Base-by-base conservation (phyloP, 2,113 vertebrate species). In the Petrocephalus zakoni region DNA sequence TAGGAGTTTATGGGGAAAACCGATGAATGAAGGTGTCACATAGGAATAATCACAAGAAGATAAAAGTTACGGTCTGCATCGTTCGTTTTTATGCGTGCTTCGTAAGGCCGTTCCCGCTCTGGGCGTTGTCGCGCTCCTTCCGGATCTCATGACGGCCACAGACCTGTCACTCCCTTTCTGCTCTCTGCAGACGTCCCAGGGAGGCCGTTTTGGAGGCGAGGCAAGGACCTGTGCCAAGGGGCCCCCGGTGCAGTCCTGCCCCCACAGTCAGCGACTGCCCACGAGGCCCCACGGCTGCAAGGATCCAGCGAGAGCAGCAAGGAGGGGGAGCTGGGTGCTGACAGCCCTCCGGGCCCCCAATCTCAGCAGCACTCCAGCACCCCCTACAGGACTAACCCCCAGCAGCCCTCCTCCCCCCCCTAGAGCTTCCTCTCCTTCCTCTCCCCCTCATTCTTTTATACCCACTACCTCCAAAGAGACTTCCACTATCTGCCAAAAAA, bases 401-500 rank as follows among this genome's bases (percentile, higher is more conserved):
- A 93, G 91, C 93, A 95, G 89, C 91, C 90, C 7, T 81, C 87
- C 4, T 89, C 93, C 29, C 92, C 93, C 68, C 92, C 94, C 91
- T 94, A 93, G 90, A 88, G 87, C 90, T 82, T 86, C 49, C 29
- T 46, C 34, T 15, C n/a, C 19, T 55, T 55, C 82, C 55, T 55
- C 42, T 87, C 19, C 88, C 88, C 88, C 42, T 46, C 17, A 58
- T 37, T 9, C 13, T 86, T 87, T 72, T 86, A 91, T 92, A 87
- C 89, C 94, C 95, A 93, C 95, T 96, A 96, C 95, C 95, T 96
- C 94, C 93, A 92, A 93, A 93, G 90, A 95, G 90, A 94, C 91
- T 89, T 94, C 84, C 90, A 92, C 90, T 90, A 81, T 95, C 94
- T 96, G 95, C 94, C 95, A 96, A 95, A 95, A 94, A 90, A 88